These are phyloP conservation scores for Pogonocherus hispidulus DNA, from an alignment of 2,888 invertebrate species.

Conservation along the genomic window DNA sequence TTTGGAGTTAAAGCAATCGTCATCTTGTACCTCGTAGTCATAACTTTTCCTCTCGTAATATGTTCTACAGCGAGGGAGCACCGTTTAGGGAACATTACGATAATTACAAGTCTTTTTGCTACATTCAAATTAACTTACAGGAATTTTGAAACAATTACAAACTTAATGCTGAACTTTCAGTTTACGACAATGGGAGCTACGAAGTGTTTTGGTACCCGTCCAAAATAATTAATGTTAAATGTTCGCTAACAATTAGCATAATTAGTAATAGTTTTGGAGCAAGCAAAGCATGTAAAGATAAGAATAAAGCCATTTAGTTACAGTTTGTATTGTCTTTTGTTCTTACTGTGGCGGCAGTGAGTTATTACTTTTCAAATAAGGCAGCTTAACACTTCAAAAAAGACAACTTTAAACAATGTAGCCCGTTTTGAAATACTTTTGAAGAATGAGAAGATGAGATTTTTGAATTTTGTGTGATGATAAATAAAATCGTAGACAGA, in stretches of 20 bases:
- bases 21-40: background rate
- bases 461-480: no score
- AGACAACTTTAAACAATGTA: no score
- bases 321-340: background rate
- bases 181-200: conserved; percentile 21
- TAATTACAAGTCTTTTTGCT: conserved; percentile 32
- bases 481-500: no score
- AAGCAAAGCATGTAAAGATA: background rate
- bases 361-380: no score
- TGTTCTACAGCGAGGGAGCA: background rate
- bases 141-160: conserved; percentile 39
- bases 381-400: no score
- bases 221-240: conserved; percentile 35
- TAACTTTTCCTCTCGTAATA: background rate
- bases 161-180: conserved; percentile 31
- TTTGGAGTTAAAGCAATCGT: background rate
- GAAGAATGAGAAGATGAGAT: no score
- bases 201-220: conserved; percentile 38
- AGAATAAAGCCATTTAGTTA: background rate
- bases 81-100: conserved; percentile 18
- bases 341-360: no score
- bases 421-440: no score
- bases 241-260: conserved; percentile 29
- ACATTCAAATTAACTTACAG: conserved; percentile 33
- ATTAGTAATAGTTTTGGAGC: conserved; percentile 33